A percentile compares a stretch with the other conserved stretches of the same genome.
Conservation (phyloP, 2,888 invertebrate genomes). For the Tuberolachnus salignus region DNA sequence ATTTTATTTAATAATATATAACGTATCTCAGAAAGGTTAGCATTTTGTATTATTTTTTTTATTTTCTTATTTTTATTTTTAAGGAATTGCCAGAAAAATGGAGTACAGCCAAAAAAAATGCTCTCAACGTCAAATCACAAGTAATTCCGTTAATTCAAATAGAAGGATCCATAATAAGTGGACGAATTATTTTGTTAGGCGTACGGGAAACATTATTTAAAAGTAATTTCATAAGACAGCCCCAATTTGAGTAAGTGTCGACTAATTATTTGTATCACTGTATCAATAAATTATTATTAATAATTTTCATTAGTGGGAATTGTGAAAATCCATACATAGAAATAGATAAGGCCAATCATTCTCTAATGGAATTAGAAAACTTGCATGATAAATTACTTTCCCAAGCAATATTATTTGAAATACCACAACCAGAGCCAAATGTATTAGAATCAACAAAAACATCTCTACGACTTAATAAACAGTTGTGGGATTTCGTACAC, state of each 20-base stretch:
- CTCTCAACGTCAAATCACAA: constrained; percentile 80
- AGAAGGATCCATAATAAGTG: constrained; percentile 85
- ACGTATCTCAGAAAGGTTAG: not conserved
- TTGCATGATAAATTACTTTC: constrained; percentile 72
- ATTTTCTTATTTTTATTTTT: not conserved
- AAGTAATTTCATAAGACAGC: constrained; percentile 71
- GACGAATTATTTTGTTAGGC: constrained; percentile 80
- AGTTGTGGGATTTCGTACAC: constrained; percentile 87
- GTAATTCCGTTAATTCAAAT: constrained; percentile 87
- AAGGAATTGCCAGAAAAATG: constrained; percentile 85
- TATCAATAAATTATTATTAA: constrained; percentile 16
- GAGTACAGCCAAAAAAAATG: constrained; percentile 82
- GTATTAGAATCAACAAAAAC: constrained; percentile 75
- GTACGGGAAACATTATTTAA: constrained; percentile 78
- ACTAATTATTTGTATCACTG: not conserved
- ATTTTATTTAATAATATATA: too few species aligned
- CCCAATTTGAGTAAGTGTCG: constrained; percentile 64
- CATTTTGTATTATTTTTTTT: not conserved
- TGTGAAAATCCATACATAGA: constrained; percentile 73
- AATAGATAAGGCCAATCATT: constrained; percentile 73
- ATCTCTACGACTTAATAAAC: constrained; percentile 78
- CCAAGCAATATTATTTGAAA: constrained; percentile 84
- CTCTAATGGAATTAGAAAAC: constrained; percentile 72
- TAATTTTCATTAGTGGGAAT: constrained; percentile 67
- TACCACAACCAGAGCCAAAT: constrained; percentile 82